Conservation (phyloP, 2,113 vertebrate genomes). For the Ciconia boyciana region DNA sequence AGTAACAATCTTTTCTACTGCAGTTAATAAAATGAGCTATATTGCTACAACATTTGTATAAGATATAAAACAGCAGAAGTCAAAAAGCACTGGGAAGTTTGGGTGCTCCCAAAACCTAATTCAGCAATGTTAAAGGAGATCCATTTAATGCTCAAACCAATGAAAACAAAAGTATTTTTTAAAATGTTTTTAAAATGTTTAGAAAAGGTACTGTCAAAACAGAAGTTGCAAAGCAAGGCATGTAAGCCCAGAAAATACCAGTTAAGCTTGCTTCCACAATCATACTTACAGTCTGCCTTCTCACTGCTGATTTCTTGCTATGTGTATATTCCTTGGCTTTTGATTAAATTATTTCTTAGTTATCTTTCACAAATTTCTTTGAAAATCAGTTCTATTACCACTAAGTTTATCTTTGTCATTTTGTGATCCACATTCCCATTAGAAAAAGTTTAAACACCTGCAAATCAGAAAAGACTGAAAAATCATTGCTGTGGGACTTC, state of each 20-base stretch:
- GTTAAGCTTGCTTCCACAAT: not conserved
- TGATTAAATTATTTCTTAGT: not conserved
- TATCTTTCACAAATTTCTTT: not conserved
- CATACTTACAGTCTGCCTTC: not conserved
- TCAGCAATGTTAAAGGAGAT: not conserved
- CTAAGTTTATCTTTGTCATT: not conserved
- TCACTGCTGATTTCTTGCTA: rapidly evolving
- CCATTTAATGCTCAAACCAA: not conserved
- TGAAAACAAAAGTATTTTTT: not conserved
- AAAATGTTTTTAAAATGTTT: not conserved
- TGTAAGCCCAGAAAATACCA: not conserved
- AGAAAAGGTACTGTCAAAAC: not conserved
- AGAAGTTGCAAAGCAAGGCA: not conserved
- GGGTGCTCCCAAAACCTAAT: not conserved
- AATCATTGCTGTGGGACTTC: not conserved
- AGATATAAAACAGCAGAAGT: rapidly evolving
- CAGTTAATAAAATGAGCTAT: not conserved
- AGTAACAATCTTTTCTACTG: not conserved
- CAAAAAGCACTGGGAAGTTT: not conserved
- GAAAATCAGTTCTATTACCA: not conserved
- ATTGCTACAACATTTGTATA: not conserved
- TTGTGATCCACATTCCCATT: not conserved
- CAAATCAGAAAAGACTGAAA: not conserved
- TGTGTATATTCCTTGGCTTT: not conserved
- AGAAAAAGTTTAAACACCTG: not conserved